These are phyloP conservation scores for Panzeria rudis DNA, from an alignment of 2,888 invertebrate genomes.

Conservation along the genomic window DNA sequence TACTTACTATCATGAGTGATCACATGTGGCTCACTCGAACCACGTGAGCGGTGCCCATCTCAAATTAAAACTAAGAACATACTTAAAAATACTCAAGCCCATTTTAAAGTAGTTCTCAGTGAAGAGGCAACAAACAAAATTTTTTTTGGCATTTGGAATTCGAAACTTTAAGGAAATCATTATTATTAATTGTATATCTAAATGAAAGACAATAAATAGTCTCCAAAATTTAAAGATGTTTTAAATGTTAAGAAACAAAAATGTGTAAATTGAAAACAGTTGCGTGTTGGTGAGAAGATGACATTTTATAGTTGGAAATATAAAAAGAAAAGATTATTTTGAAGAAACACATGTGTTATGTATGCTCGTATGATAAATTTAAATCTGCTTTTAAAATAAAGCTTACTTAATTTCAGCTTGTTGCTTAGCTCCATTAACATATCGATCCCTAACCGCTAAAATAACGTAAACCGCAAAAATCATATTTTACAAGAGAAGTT, in stretches of 20 bases:
- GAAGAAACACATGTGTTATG: constrained; percentile 34
- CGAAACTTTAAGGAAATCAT: constrained; percentile 61
- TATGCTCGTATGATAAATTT: constrained; percentile 15
- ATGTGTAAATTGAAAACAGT: constrained; percentile 62
- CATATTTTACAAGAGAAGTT: too few relatives aligned
- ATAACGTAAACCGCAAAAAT: too few relatives aligned
- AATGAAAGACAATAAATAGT: constrained; percentile 28
- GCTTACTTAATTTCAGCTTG: constrained; percentile 17
- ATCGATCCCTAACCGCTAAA: too few relatives aligned
- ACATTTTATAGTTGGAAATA: constrained; percentile 15
- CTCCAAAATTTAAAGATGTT: constrained; percentile 17
- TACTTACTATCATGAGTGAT: neutral
- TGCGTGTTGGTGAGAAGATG: constrained; percentile 48
- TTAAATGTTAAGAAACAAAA: constrained; percentile 32
- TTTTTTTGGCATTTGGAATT: constrained; percentile 44
- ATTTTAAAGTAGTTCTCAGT: neutral
- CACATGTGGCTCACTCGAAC: neutral
- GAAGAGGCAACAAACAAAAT: neutral
- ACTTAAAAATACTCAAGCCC: constrained; percentile 22
- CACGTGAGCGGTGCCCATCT: neutral
- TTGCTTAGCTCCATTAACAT: constrained; percentile 16
- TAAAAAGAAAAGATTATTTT: neutral
- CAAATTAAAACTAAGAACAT: neutral
- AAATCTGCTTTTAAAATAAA: constrained; percentile 36
- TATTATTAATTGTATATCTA: constrained; percentile 3